Conservation (phyloP, 2,797 vertebrate species). For the Pseudochirops corinnae region DNA sequence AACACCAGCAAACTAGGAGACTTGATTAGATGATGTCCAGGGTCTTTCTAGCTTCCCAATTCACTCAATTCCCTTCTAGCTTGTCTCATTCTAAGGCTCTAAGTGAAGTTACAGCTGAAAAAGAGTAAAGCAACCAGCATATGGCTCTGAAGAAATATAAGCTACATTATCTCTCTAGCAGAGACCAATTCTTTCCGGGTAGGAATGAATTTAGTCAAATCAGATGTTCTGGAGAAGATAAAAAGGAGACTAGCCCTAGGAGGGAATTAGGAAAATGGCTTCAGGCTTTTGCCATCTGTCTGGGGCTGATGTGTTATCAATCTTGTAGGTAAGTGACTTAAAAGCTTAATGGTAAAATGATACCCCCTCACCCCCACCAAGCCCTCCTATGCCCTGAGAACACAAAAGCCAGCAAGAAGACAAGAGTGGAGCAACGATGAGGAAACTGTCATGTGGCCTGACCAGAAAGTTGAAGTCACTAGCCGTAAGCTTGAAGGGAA, state of each 20-base stretch:
- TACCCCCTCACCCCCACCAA: background rate
- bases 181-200: conserved; percentile 40
- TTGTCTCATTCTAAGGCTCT: background rate
- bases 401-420: background rate
- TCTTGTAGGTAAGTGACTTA: conserved; percentile 4
- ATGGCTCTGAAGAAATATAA: conserved; percentile 48
- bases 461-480: background rate
- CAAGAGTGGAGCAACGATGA: background rate
- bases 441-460: conserved; percentile 14
- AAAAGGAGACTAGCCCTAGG: conserved; percentile 33
- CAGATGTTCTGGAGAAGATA: conserved; percentile 5
- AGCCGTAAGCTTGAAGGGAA: background rate
- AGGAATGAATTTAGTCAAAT: conserved; percentile 46
- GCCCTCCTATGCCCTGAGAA: background rate
- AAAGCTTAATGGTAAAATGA: conserved; percentile 15
- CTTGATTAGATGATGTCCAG: background rate
- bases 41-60: background rate
- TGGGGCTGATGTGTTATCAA: background rate
- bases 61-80: background rate
- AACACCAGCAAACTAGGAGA: background rate
- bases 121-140: conserved; percentile 13
- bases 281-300: conserved; percentile 20
- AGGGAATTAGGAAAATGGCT: background rate
- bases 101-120: background rate
- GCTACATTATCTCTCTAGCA: conserved; percentile 16